phyloP scores from a whole-genome alignment of 2,113 vertebrate genomes.

The Dinomys branickii region DNA sequence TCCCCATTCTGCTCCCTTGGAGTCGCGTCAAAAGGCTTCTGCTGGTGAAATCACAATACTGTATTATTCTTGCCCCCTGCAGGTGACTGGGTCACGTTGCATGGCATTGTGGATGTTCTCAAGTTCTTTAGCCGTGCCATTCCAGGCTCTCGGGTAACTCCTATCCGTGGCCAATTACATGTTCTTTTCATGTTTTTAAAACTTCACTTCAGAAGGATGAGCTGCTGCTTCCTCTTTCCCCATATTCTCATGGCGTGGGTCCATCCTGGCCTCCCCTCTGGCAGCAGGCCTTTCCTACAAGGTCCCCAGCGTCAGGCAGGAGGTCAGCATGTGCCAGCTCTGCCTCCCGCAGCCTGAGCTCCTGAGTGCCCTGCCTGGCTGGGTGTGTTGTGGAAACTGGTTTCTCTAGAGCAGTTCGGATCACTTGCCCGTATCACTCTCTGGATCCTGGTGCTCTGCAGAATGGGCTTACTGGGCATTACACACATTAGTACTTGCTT shows the following conservation, averaged over 20 bases:
- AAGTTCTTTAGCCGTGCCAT: background rate
- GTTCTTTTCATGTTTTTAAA: background rate
- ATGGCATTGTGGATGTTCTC: background rate
- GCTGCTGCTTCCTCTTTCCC: background rate
- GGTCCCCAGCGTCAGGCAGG: background rate
- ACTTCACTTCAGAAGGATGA: background rate
- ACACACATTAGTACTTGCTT: rapidly evolving
- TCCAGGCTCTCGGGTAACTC: background rate
- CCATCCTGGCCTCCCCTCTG: background rate
- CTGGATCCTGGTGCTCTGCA: background rate
- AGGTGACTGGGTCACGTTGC: background rate
- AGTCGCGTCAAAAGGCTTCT: background rate
- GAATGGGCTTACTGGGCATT: background rate
- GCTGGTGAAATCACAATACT: background rate
- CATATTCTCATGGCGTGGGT: background rate
- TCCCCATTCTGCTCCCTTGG: background rate
- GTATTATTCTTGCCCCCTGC: background rate
- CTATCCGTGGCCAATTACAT: background rate
- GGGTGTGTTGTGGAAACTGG: background rate
- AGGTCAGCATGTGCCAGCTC: background rate
- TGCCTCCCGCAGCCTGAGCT: rapidly evolving
- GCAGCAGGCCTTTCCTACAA: background rate
- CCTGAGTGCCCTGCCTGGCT: background rate
- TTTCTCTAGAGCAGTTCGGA: background rate
- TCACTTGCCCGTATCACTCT: background rate